Base-by-base conservation (phyloP, 2,888 invertebrate genomes). In the Troides oblongomaculatus region DNA sequence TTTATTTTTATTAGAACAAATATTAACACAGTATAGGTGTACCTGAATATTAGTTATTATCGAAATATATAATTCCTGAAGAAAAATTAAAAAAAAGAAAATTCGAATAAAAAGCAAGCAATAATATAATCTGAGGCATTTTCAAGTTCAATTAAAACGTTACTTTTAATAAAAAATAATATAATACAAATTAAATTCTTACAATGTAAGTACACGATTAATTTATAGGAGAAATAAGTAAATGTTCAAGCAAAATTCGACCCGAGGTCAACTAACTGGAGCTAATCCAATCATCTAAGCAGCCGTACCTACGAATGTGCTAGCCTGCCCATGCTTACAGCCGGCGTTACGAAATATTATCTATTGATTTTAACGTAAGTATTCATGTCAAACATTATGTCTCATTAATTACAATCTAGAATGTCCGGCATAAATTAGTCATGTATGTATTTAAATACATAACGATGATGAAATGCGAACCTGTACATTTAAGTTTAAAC, bases 371-470 rank as follows among this genome's bases (percentile, higher is more conserved):
- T 65, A 65, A 64, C 69, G 64, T 69, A 69, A 64, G 59, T 69
- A 69, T 69, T 65, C 64, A 61, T 58, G 69, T 61, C 64, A 65
- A 58, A 61, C 65, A 69, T 66, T 62, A 69, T 65, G 69, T 69
- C 69, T 64, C 69, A 66, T 69, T 69, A 65, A 69, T 69, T 69
- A 65, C 43, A 69, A 69, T 65, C 56, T 56, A 61, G 69, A 69
- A 64, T 57, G 69, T 65, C 64, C 57, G 64, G 57, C 57, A 69
- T 69, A 65, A 69, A 65, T 65, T 69, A 69, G 64, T 65, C 64
- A 64, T 61, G 56, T 69, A 46, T 46, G 25, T 62, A 60, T 60
- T 46, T 39, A 59, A 64, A 68, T 59, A 68, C 50, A 46, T 67
- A 50, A 63, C 67, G 25, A 18, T 67, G 62, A 62, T 57, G 62